Conservation (phyloP, 1,140 invertebrate species). For the Apocrypta bakeri region DNA sequence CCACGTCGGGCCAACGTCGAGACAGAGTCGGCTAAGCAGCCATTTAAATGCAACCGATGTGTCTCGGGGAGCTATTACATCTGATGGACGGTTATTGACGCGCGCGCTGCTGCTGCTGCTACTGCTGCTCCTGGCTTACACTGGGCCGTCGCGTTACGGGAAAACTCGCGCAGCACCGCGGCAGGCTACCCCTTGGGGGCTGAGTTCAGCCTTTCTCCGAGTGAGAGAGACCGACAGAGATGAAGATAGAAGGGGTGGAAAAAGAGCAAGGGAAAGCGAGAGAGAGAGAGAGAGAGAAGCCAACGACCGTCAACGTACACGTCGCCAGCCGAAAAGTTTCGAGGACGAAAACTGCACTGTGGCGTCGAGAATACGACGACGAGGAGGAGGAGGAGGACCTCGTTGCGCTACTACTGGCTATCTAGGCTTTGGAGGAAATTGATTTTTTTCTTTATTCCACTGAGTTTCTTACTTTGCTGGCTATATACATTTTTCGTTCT, state of each 20-base stretch:
- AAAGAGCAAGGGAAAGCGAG: constrained; percentile 52
- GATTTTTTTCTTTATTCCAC: constrained; percentile 26
- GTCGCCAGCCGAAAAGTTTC: constrained; percentile 46
- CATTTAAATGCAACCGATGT: constrained; percentile 76
- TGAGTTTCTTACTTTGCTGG: neutral
- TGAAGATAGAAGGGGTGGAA: constrained; percentile 48
- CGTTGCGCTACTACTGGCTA: constrained; percentile 1
- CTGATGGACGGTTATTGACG: constrained; percentile 76
- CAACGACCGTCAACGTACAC: constrained; percentile 31
- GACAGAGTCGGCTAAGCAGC: constrained; percentile 75
- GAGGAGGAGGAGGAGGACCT: constrained; percentile 7
- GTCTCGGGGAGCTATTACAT: constrained; percentile 76
- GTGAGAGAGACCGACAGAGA: constrained; percentile 56
- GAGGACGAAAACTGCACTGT: constrained; percentile 35
- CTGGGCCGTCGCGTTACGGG: constrained; percentile 55
- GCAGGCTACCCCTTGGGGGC: constrained; percentile 53
- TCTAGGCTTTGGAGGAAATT: constrained; percentile 20
- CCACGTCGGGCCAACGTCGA: constrained; percentile 71
- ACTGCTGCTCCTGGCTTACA: constrained; percentile 66
- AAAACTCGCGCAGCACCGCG: constrained; percentile 47
- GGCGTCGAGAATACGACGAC: constrained; percentile 20
- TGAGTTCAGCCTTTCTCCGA: constrained; percentile 55
- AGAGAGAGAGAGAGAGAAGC: constrained; percentile 1
- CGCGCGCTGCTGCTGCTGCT: constrained; percentile 51
- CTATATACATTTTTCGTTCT: too few species aligned